Base-by-base conservation (phyloP, 2,113 vertebrate species). In the Limnothrissa miodon region DNA sequence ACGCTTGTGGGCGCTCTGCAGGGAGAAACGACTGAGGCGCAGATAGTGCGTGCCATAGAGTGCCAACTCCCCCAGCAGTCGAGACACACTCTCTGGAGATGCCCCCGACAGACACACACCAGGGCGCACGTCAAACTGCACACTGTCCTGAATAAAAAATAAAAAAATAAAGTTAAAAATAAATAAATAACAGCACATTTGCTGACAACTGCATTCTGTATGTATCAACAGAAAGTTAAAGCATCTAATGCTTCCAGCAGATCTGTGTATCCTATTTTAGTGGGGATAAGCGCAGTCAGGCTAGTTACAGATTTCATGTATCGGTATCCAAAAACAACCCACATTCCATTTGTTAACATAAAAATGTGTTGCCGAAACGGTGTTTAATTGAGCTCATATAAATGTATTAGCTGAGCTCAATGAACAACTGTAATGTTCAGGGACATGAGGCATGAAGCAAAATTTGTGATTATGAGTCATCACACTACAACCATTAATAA, bases 61-160 rank as follows among this genome's bases (percentile, higher is more conserved):
- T 0, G 96, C 97, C 87, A 99, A 93, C 91, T 98, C 97, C 0
- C 92, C 93, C 56, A 99, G 89, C 11, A 99, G 94, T 87, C 95
- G 94, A 78, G 96, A 94, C 90, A 97, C 90, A 1, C 97, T 96
- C 92, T 99, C 97, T 0, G 97, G 95, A 39, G 98, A 99, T 0
- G 96, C 95, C 45, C 98, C 98, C 0, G 97, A 99, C 5, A 99
- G 93, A 2, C 97, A 98, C 39, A 99, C 87, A 0, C 97, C 96
- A 0, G 93, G 94, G 79, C 95, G 95, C 88, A 99, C 96, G 36
- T 94, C 84, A 85, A 99, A 99, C 79, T 95, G 93, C 84, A 97
- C 93, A 23, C 93, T 92, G 21, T 82, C 78, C 98, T 99, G 87
- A 1, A 83, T 80, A 80, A 48, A 83, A 45, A 83, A 51, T 42